Percentiles rank a stretch among this genome's conserved stretches.
phyloP scores from a whole-genome alignment of 2,888 invertebrate genomes.

The Schizotus pectinicornis region DNA sequence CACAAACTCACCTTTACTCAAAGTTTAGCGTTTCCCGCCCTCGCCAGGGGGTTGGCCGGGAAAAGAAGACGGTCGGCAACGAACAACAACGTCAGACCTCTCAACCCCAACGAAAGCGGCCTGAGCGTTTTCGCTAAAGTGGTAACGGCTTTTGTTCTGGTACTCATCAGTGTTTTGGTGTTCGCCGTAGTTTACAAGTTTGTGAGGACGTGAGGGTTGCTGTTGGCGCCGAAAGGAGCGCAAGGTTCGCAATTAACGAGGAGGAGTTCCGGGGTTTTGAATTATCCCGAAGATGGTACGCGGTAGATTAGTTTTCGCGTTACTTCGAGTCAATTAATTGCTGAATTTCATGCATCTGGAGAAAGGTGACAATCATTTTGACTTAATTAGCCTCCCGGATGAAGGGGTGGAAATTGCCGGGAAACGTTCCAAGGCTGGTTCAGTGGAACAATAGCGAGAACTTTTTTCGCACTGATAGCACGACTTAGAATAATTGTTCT shows the following conservation, averaged over 20 bases:
- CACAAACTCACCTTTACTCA: slow-evolving; percentile 78
- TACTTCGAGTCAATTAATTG: no score
- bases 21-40: slow-evolving; percentile 73
- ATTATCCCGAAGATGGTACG: no score
- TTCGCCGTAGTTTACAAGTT: slow-evolving; percentile 77
- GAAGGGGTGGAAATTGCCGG: no score
- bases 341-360: no score
- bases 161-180: slow-evolving; percentile 73
- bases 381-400: no score
- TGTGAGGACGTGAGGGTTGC: slow-evolving; percentile 78
- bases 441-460: no score
- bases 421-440: no score
- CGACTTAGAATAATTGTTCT: no score
- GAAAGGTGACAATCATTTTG: no score
- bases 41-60: slow-evolving; percentile 71
- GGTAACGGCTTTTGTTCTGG: slow-evolving; percentile 71
- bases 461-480: no score
- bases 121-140: slow-evolving; percentile 75
- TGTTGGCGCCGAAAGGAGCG: slow-evolving; percentile 67
- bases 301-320: no score
- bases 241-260: slow-evolving; percentile 40
- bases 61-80: slow-evolving; percentile 66
- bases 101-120: slow-evolving; percentile 69
- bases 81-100: slow-evolving; percentile 60
- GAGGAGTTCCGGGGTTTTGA: slow-evolving; percentile 31